Base-by-base conservation (phyloP, 2,797 vertebrate genomes). In the Choloepus didactylus region DNA sequence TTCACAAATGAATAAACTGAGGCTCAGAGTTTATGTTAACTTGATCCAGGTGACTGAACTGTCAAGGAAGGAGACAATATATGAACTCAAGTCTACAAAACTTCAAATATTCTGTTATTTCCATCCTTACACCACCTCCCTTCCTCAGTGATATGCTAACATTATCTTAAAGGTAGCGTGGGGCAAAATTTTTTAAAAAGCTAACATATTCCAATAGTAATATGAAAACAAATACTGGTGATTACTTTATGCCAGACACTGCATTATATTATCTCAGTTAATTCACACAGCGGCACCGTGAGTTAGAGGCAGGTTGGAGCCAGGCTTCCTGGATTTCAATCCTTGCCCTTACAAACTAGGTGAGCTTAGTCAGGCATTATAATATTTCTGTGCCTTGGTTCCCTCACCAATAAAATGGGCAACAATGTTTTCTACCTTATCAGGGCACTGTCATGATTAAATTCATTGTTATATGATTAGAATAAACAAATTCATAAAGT, bases 141-240 rank as follows among this genome's bases (percentile, higher is more conserved):
- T 31, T n/a, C 35, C 44, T 75, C 46, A 38, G 27, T 35, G 29
- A 49, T 44, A 66, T 11, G 14, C 6, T 72, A 89, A 73, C 15
- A 38, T 59, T 75, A 64, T 19, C 67, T 89, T 85, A 70, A 92
- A 93, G 46, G 56, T 31, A 31, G 19, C 23, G 3, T 59, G 79
- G 16, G 18, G 12, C 27, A 62, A 88, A 31, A 19, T 79, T 92
- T 62, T 60, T 56, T 51, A 27, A 16, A 64, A 93, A 84, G 60
- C 51, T 41, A 62, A 72, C 38, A 3, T 51, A 62, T 66, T 88
- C 62, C 5, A 4, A 76, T 69, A 81, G 60, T 75, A 64, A 44
- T 66, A 89, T 19, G 77, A 82, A 83, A 70, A 27, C 79, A 89
- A 60, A 86, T 82, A 72, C 38, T 72, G 59, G 25, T n/a, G 38